phyloP scores from a whole-genome alignment of 2,888 invertebrate species.

The Altica lythri region DNA sequence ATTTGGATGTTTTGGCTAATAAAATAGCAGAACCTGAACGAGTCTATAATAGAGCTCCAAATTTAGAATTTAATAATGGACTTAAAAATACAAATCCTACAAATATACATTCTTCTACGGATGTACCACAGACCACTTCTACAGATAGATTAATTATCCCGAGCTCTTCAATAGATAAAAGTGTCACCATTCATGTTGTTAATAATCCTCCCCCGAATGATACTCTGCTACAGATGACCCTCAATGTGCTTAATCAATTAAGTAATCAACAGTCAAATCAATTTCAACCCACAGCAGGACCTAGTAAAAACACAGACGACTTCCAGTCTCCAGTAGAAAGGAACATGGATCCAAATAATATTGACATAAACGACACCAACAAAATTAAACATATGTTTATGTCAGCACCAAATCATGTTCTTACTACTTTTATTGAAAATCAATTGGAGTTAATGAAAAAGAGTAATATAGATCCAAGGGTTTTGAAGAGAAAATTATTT shows the following conservation, averaged over 20 bases:
- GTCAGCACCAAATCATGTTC: background rate
- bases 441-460: conserved; percentile 27
- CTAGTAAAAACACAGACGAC: too few species aligned
- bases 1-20: conserved; percentile 42
- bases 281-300: background rate
- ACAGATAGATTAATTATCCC: background rate
- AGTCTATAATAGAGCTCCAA: background rate
- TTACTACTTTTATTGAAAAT: conserved; percentile 24
- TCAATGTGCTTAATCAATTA: conserved; percentile 4
- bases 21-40: background rate
- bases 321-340: too few species aligned
- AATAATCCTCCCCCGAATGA: conserved; percentile 12
- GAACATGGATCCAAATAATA: too few species aligned
- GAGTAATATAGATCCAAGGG: conserved; percentile 10
- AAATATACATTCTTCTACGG: background rate
- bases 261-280: background rate
- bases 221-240: conserved; percentile 21
- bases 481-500: conserved; percentile 18
- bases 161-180: background rate
- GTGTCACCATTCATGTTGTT: conserved; percentile 1
- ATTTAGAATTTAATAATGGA: background rate
- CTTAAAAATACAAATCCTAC: background rate
- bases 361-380: conserved; percentile 17
- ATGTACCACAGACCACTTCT: background rate
- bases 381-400: conserved; percentile 23